Evolutionary conservation across 1,140 invertebrate species (phyloP).

Genomic region (Sycophila sp.): DNA sequence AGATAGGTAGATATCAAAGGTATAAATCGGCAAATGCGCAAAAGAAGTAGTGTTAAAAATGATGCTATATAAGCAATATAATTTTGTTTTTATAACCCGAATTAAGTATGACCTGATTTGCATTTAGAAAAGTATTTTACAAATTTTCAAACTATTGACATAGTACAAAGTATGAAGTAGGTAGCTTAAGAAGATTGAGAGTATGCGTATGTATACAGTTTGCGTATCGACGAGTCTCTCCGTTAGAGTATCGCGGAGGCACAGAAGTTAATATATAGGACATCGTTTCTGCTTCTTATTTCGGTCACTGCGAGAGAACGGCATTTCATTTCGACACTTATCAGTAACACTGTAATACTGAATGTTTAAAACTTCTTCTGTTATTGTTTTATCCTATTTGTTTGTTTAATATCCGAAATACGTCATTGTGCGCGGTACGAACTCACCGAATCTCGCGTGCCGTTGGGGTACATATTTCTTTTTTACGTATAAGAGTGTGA

Average conservation of each 20-base stretch:
- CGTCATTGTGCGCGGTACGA: slow-evolving; percentile 50
- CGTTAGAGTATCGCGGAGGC: slow-evolving; percentile 8
- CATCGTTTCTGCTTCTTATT: slow-evolving; percentile 11
- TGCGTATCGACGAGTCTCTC: slow-evolving; percentile 16
- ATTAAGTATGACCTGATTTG: too few relatives aligned
- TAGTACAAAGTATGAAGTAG: slow-evolving; percentile 6
- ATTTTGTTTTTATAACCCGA: too few relatives aligned
- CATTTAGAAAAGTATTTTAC: slow-evolving; percentile 1
- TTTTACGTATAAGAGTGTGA: slow-evolving; percentile 37
- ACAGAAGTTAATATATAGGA: slow-evolving; percentile 25
- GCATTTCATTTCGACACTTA: slow-evolving; percentile 24
- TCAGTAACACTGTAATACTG: slow-evolving; percentile 38
- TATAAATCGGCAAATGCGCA: too few relatives aligned
- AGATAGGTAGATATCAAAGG: too few relatives aligned
- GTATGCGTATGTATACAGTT: slow-evolving; percentile 14
- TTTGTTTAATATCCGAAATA: slow-evolving; percentile 34
- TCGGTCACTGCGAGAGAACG: slow-evolving; percentile 5
- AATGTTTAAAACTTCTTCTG: slow-evolving; percentile 5
- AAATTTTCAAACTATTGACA: slow-evolving; percentile 19
- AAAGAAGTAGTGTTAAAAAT: too few relatives aligned
- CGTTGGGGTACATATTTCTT: slow-evolving; percentile 29
- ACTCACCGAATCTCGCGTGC: slow-evolving; percentile 38
- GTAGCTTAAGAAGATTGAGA: not conserved
- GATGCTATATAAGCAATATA: too few relatives aligned
- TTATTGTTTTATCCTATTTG: not conserved